Evolutionary conservation across 2,888 invertebrate genomes (phyloP), one percentile per base, ranked within the genome.

Genomic region (Spilarctia lutea): DNA sequence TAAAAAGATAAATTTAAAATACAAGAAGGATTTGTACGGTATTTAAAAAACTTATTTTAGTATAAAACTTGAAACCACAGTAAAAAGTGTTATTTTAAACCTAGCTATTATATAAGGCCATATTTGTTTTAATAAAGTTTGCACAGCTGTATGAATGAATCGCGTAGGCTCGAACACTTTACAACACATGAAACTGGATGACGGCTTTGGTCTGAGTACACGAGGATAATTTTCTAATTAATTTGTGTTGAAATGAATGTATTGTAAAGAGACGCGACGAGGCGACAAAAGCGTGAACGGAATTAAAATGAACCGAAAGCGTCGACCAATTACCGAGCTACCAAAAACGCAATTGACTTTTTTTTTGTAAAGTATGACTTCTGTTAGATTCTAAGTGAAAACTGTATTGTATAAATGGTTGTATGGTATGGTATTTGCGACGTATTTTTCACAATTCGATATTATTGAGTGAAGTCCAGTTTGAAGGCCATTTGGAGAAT

Each of bases 301-400:
- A 79, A 79, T 81, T 73, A 71, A 75, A 70, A 79, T 68, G 70
- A 71, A 69, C 72, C 72, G 70, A 81, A 80, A 83, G 39, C 76
- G 45, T 82, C 84, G 79, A 74, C 76, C 79, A 84, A 82, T 84
- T 78, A 48, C 48, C 48, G 73, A 42, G 76, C 83, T 77, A 76
- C 71, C 71, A 80, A 80, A 83, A 79, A 77, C 65, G 72, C 77
- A 77, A 83, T 80, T 76, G 63, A 35, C 24, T 72, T 79, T 80
- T 82, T 72, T 79, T 80, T 82, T 84, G 76, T 77, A 71, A 66
- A 75, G 70, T 76, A 78, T 48, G 35, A 70, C 75, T 73, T 74
- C 71, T 68, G 73, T 75, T 33, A 27, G 27, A 33, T 48, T 52
- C 24, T 52, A 33, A 33, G 33, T 52, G 33, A 42, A 67, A 67